Percentiles rank a stretch among this genome's conserved stretches.
phyloP scores from a whole-genome alignment of 2,113 vertebrate genomes.

The Actenoides hombroni region DNA sequence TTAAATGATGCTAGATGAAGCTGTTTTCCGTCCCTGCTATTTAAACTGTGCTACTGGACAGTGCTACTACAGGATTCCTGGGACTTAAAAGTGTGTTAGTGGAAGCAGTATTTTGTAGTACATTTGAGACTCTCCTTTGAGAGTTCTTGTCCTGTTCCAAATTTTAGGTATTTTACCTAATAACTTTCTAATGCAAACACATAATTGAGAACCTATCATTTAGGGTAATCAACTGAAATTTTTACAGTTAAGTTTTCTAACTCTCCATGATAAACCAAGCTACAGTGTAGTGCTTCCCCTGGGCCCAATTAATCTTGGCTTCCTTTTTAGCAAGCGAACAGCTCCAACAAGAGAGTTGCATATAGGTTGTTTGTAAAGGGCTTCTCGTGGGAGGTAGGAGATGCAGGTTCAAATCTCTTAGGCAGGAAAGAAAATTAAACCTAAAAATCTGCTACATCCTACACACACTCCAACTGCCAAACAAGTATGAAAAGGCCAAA shows the following conservation, averaged over 20 bases:
- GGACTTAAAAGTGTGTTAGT: neutral
- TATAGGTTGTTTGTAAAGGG: neutral
- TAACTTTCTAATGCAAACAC: neutral
- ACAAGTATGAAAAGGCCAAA: neutral
- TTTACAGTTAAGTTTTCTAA: neutral
- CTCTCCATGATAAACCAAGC: neutral
- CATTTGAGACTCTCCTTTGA: neutral
- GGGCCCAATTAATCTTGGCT: conserved; percentile 11
- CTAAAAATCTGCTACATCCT: neutral
- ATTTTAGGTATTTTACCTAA: neutral
- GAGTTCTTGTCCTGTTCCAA: neutral
- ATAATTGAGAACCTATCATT: neutral
- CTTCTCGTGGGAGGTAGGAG: neutral
- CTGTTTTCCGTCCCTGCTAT: neutral
- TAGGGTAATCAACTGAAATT: neutral
- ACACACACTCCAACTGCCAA: neutral
- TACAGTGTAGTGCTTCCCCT: neutral
- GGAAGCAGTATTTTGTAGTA: neutral
- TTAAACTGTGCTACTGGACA: neutral
- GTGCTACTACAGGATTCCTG: neutral
- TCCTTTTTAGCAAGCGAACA: neutral
- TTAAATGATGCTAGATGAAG: neutral
- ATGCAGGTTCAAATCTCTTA: neutral
- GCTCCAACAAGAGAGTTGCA: neutral
- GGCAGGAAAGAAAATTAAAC: neutral